Percentiles rank a stretch among this genome's conserved stretches.
phyloP scores from a whole-genome alignment of 1,140 invertebrate genomes.

The Phocides pigmalion region DNA sequence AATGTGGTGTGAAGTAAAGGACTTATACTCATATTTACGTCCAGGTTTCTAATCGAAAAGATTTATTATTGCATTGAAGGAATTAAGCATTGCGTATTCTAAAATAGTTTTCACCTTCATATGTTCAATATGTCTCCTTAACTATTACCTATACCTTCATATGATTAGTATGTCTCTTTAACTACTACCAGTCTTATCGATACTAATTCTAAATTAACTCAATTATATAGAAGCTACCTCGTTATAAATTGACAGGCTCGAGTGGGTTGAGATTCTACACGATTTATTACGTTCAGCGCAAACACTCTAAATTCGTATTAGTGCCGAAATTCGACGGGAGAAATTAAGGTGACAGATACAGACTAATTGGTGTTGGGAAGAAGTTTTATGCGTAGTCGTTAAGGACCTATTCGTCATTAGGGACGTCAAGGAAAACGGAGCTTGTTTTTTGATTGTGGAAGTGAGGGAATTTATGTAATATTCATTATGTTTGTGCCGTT shows the following conservation, averaged over 20 bases:
- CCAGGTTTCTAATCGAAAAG: no score
- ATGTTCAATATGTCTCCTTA: no score
- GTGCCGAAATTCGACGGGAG: conserved; percentile 27
- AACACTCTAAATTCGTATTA: conserved; percentile 25
- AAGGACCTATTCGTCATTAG: conserved; percentile 17
- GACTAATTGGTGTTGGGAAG: conserved; percentile 23
- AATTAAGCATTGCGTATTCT: no score
- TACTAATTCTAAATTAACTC: not conserved
- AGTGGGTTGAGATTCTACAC: conserved; percentile 16
- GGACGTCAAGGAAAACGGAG: not conserved
- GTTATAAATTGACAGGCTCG: not conserved
- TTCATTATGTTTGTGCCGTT: not conserved
- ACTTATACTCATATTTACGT: no score
- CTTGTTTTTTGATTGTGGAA: not conserved
- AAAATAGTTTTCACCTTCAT: no score
- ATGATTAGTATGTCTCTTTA: no score
- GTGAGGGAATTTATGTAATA: not conserved
- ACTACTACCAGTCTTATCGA: not conserved
- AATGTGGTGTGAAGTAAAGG: no score
- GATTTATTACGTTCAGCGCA: conserved; percentile 33
- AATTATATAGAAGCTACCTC: not conserved
- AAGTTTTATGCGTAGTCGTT: conserved; percentile 19
- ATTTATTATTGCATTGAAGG: no score
- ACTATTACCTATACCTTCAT: no score
- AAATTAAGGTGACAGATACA: conserved; percentile 33